phyloP scores from a whole-genome alignment of 1,140 invertebrate genomes.

The Chrysomallon squamiferum region DNA sequence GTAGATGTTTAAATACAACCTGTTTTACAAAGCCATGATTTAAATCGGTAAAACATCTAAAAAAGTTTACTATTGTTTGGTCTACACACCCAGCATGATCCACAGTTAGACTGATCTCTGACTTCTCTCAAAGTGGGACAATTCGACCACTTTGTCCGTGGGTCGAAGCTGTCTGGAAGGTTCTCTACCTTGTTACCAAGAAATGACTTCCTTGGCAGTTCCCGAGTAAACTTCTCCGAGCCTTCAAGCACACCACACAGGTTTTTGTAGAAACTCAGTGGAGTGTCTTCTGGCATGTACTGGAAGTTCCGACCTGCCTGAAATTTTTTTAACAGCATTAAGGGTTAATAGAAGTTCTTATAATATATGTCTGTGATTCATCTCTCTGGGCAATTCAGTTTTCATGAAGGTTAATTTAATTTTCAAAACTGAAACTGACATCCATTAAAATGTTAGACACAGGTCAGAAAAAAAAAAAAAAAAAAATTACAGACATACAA shows the following conservation, averaged over 20 bases:
- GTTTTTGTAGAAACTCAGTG: neutral
- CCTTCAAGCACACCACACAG: conserved; percentile 1
- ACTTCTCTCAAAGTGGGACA: conserved; percentile 75
- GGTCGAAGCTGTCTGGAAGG: conserved; percentile 43
- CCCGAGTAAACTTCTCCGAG: neutral
- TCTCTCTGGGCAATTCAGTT: neutral
- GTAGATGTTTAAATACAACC: no score
- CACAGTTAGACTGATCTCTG: conserved; percentile 66
- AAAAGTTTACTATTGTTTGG: no score
- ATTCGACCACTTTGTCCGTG: conserved; percentile 61
- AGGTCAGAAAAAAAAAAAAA: neutral
- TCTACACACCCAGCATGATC: conserved; percentile 66
- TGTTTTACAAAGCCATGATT: no score
- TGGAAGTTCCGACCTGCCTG: conserved; percentile 43
- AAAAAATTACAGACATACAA: neutral
- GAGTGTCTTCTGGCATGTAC: neutral
- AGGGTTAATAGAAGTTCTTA: neutral
- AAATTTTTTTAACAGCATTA: neutral
- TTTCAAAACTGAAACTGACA: neutral
- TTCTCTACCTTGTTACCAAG: conserved; percentile 17
- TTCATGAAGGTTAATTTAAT: neutral
- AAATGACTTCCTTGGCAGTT: conserved; percentile 25
- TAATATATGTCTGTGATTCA: neutral
- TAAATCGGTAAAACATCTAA: no score
- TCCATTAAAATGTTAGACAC: neutral